phyloP scores from a whole-genome alignment of 1,140 invertebrate genomes.

The Cataglyphis hispanica region DNA sequence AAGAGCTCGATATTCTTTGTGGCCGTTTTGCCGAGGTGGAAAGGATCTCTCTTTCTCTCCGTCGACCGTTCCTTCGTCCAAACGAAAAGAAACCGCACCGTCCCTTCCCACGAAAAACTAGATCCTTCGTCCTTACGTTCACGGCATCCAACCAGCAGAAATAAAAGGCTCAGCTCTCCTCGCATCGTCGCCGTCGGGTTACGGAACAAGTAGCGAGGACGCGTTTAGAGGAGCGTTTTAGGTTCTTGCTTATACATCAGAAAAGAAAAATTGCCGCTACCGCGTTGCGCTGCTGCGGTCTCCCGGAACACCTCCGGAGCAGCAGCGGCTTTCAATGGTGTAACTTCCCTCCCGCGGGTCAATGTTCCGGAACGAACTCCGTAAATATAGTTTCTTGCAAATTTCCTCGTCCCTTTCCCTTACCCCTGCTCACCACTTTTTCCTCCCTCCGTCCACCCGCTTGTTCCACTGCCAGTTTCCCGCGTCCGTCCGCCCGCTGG shows the following conservation, averaged over 20 bases:
- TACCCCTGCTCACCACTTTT: neutral
- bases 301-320: constrained; percentile 50
- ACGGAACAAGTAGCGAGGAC: constrained; percentile 20
- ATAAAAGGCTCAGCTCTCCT: constrained; percentile 63
- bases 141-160: constrained; percentile 66
- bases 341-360: constrained; percentile 51
- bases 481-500: constrained; percentile 42
- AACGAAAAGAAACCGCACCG: constrained; percentile 62
- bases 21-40: constrained; percentile 46
- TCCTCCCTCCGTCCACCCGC: too few species aligned
- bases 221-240: constrained; percentile 68
- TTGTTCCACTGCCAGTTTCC: neutral
- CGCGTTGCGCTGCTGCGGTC: constrained; percentile 50
- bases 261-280: constrained; percentile 50
- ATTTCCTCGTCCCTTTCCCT: constrained; percentile 38
- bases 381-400: constrained; percentile 70
- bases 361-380: constrained; percentile 63
- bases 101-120: constrained; percentile 41
- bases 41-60: constrained; percentile 2
- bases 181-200: neutral
- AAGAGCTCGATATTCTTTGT: constrained; percentile 58
- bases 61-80: constrained; percentile 39
- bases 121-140: constrained; percentile 55
- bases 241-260: constrained; percentile 59
- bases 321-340: constrained; percentile 5